phyloP scores from a whole-genome alignment of 1,140 invertebrate genomes.

The Ceratina australensis region DNA sequence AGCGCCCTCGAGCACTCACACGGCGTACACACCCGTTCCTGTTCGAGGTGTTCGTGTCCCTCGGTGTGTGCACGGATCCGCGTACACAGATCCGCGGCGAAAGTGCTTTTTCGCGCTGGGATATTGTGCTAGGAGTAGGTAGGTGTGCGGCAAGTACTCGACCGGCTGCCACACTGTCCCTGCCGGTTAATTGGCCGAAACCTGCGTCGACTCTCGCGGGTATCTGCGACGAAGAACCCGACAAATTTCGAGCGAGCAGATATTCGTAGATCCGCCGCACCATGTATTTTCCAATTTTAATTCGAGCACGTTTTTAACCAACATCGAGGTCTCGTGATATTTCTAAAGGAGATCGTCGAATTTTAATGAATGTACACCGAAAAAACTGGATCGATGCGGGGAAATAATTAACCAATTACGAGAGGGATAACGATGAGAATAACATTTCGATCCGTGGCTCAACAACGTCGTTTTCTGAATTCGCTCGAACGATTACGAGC shows the following conservation, averaged over 20 bases:
- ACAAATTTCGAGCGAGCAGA: too few relatives aligned
- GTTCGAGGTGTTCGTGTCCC: background rate
- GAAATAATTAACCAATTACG: background rate
- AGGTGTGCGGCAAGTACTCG: background rate
- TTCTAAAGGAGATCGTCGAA: too few relatives aligned
- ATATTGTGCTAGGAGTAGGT: slow-evolving; percentile 1
- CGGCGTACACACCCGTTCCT: slow-evolving; percentile 34
- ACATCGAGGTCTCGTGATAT: too few relatives aligned
- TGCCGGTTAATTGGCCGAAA: slow-evolving; percentile 46
- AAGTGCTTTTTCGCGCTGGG: slow-evolving; percentile 22
- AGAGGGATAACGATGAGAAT: background rate
- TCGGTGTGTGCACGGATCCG: background rate
- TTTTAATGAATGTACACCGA: too few relatives aligned
- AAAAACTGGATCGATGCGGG: too few relatives aligned
- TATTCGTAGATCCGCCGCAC: too few relatives aligned
- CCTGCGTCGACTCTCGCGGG: too few relatives aligned
- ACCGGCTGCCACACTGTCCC: slow-evolving; percentile 10
- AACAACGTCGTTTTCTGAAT: background rate
- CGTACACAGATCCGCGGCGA: background rate
- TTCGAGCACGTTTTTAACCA: background rate
- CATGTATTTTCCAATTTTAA: too few relatives aligned
- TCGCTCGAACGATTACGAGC: background rate
- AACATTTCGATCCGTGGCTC: background rate
- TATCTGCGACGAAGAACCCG: background rate
- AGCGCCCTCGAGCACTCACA: slow-evolving; percentile 75